These are phyloP conservation scores for Choristoneura fumiferana DNA, from an alignment of 1,140 invertebrate species.

Conservation along the genomic window DNA sequence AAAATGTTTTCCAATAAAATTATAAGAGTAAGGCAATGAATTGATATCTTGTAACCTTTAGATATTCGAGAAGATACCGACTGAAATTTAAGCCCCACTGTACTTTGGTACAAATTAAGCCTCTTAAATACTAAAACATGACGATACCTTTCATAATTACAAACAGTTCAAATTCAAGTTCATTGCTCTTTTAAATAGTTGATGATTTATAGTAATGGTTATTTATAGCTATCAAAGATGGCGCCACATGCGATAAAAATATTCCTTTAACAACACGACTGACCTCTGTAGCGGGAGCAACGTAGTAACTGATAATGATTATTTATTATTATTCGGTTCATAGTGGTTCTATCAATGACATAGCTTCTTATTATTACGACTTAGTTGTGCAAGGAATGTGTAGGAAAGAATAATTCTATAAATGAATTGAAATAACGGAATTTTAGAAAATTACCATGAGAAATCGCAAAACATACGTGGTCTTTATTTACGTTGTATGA, in stretches of 20 bases:
- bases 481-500: no score
- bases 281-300: not conserved
- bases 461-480: no score
- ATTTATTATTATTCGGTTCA: constrained; percentile 7
- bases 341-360: constrained; percentile 1
- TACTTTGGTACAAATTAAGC: no score
- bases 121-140: no score
- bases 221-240: constrained; percentile 11
- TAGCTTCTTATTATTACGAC: not conserved
- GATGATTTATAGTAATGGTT: not conserved
- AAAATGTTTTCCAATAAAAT: no score
- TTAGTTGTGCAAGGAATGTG: not conserved
- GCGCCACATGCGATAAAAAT: constrained; percentile 10
- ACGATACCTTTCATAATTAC: no score
- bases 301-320: not conserved
- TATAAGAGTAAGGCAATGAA: no score
- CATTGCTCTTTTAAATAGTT: not conserved
- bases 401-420: not conserved
- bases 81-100: no score
- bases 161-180: not conserved
- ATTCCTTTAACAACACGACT: constrained; percentile 4
- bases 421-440: no score
- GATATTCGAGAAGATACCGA: no score
- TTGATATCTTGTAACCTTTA: no score
- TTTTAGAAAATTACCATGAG: no score